phyloP scores from a whole-genome alignment of 2,888 invertebrate genomes.

The Drosophila ustulata region DNA sequence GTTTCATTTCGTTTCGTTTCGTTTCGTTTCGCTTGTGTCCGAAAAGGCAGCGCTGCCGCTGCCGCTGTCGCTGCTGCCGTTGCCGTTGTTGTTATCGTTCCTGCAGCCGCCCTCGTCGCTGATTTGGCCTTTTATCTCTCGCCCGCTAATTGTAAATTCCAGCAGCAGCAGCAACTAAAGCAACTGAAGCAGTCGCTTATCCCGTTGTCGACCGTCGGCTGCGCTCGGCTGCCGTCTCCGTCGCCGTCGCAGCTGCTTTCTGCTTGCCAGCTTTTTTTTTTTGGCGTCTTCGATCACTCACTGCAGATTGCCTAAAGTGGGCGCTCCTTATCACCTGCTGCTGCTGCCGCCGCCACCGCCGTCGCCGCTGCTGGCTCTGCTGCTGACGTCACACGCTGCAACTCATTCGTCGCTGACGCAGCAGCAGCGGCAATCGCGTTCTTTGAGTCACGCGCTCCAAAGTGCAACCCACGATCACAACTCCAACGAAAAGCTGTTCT shows the following conservation, averaged over 20 bases:
- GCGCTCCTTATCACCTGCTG: conserved; percentile 44
- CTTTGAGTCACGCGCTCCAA: conserved; percentile 12
- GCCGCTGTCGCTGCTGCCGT: neutral
- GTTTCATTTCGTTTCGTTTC: neutral
- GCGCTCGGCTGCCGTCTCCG: conserved; percentile 11
- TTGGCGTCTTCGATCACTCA: conserved; percentile 46
- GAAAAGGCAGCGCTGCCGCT: conserved; percentile 27
- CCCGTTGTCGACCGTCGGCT: conserved; percentile 38
- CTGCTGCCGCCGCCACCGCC: conserved; percentile 4
- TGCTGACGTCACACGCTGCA: conserved; percentile 13
- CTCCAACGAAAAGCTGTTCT: neutral
- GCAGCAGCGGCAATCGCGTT: conserved; percentile 18
- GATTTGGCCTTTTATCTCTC: conserved; percentile 51
- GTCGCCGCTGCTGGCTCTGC: conserved; percentile 9
- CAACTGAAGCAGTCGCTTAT: conserved; percentile 15
- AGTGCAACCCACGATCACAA: conserved; percentile 12
- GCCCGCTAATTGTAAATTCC: conserved; percentile 67
- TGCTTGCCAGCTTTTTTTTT: conserved; percentile 20
- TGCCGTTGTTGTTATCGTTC: conserved; percentile 14
- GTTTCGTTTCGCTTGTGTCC: conserved; percentile 17
- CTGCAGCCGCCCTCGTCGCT: conserved; percentile 54
- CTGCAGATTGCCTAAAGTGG: conserved; percentile 10
- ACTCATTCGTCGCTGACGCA: conserved; percentile 32
- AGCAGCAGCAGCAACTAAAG: conserved; percentile 34
- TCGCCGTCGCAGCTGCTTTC: conserved; percentile 41